Base-by-base conservation (phyloP, 2,113 vertebrate genomes). In the Regulus satrapa region DNA sequence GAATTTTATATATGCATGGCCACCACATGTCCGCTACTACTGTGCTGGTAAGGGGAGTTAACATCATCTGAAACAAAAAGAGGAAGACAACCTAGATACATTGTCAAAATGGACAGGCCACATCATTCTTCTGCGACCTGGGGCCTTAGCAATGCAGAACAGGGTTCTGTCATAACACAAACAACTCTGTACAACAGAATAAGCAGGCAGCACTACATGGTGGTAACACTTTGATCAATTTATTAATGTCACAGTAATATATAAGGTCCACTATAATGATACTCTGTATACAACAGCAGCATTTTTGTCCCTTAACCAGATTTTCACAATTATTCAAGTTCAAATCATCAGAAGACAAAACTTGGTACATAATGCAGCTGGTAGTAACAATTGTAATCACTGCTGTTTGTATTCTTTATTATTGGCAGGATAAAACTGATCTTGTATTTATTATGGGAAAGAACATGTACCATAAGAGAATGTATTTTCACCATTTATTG, bases 401-500 rank as follows among this genome's bases (percentile, higher is more conserved):
- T 31, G 26, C 13, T 69, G 19, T 52, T 56, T 23, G 21, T 41
- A 54, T 52, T 75, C 48, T 41, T 9, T 18, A 31, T 8, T 55
- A 67, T 1, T 29, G 12, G 28, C 55, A 62, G 55, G 87, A 71
- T 48, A 61, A 91, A 81, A 80, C 4, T 26, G 12, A 54, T 38
- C 56, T 0, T 36, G 12, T 32, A 52, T 68, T 59, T 84, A 48
- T 21, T 56, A 69, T 2, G 0, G 2, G 18, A 64, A 87, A 49
- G 23, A 66, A 40, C 6, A 45, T 2, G 2, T 14, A 29, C 0
- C 0, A 12, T 16, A 64, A 41, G 3, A 78, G 16, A 85, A 67
- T 1, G 16, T 5, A 55, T 45, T 63, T 63, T 23, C 5, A 6
- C 4, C 6, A 14, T 28, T 48, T 84, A 20, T 24, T 45, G 10